phyloP scores from a whole-genome alignment of 2,797 vertebrate genomes.

The Fistularia tabacaria region DNA sequence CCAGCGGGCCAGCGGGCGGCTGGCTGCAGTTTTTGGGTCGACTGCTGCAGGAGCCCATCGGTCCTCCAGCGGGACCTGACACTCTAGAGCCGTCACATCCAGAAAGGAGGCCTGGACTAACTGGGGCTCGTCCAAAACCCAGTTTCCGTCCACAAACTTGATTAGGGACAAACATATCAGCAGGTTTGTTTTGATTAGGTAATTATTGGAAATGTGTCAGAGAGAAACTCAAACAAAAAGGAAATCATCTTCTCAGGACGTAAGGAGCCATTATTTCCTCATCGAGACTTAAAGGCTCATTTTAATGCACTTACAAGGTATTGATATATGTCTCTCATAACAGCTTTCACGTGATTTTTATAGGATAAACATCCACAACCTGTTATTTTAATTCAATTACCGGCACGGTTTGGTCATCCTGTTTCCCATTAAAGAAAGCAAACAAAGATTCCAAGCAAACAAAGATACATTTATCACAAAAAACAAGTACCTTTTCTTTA shows the following conservation, averaged over 20 bases:
- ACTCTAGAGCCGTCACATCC: conserved; percentile 73
- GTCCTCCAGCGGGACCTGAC: conserved; percentile 75
- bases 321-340: no score
- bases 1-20: conserved; percentile 78
- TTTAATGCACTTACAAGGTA: no score
- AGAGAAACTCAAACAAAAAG: no score
- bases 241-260: background rate
- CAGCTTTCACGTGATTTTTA: no score
- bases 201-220: background rate
- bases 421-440: no score
- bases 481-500: conserved; percentile 80
- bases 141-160: conserved; percentile 75
- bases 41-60: conserved; percentile 41
- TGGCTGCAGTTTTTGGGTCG: conserved; percentile 40
- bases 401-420: no score
- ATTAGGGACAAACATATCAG: conserved; percentile 2
- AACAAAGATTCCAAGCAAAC: background rate
- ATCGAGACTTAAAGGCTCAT: no score
- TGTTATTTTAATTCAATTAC: no score
- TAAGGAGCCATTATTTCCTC: background rate
- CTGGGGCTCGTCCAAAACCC: conserved; percentile 74
- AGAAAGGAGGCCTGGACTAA: conserved; percentile 73
- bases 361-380: no score
- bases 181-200: no score
- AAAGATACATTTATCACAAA: background rate